Evolutionary conservation across 2,113 vertebrate genomes (phyloP).

Genomic region (Gyps fulvus): DNA sequence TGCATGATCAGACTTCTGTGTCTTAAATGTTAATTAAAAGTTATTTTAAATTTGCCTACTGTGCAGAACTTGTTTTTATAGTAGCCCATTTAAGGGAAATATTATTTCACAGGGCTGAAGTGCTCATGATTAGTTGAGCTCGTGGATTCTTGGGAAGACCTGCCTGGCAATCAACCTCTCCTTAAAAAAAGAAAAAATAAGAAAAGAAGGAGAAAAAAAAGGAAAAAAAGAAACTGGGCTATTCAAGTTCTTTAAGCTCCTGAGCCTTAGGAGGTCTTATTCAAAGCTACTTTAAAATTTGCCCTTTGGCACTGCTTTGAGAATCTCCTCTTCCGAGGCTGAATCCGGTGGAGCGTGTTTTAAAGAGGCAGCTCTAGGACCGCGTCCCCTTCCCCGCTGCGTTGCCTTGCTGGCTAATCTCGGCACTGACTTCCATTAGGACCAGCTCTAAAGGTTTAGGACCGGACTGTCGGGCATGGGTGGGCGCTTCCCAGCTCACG

Average conservation of each 20-base stretch:
- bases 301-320: slow-evolving; percentile 62
- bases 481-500: not conserved
- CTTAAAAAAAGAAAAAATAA: not conserved
- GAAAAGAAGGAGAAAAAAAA: not conserved
- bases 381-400: not conserved
- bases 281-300: slow-evolving; percentile 70
- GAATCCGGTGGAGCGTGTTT: not conserved
- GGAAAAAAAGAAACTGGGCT: not conserved
- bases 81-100: slow-evolving; percentile 50
- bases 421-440: not conserved
- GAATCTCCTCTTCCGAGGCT: not conserved
- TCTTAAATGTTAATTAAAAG: slow-evolving; percentile 70
- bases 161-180: slow-evolving; percentile 40
- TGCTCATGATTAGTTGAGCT: slow-evolving; percentile 44
- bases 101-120: slow-evolving; percentile 49
- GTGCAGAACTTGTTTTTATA: slow-evolving; percentile 62
- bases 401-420: not conserved
- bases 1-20: slow-evolving; percentile 61
- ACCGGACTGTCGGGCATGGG: accelerated
- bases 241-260: slow-evolving; percentile 55
- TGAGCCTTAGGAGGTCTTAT: slow-evolving; percentile 62
- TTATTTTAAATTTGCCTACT: slow-evolving; percentile 59
- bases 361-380: not conserved
- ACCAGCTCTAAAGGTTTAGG: not conserved
- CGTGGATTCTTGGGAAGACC: slow-evolving; percentile 28